phyloP scores from a whole-genome alignment of 2,113 vertebrate genomes.

The Pungitius pungitius region DNA sequence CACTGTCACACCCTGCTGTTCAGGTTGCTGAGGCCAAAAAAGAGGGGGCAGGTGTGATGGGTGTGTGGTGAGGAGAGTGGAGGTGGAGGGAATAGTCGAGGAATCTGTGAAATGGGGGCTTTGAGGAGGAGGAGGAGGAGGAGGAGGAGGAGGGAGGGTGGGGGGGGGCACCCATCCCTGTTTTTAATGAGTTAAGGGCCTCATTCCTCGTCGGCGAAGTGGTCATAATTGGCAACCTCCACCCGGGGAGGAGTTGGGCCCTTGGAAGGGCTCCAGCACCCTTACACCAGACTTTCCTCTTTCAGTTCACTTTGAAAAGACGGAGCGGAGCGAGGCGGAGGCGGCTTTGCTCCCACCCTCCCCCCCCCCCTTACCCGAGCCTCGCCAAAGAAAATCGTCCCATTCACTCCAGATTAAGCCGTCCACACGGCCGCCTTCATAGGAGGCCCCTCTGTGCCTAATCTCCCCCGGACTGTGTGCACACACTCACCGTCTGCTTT shows the following conservation, averaged over 20 bases:
- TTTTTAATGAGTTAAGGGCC: constrained; percentile 52
- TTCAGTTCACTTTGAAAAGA: constrained; percentile 50
- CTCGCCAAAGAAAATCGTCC: constrained; percentile 64
- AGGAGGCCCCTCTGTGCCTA: constrained; percentile 56
- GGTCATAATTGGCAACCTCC: constrained; percentile 49
- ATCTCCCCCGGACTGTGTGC: constrained; percentile 63
- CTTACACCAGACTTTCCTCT: constrained; percentile 44
- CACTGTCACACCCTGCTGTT: constrained; percentile 10
- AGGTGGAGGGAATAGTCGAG: constrained; percentile 5
- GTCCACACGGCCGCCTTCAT: constrained; percentile 62
- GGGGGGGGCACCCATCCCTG: constrained; percentile 24
- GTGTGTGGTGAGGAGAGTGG: constrained; percentile 28
- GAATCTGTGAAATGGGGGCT: constrained; percentile 30
- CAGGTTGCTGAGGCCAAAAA: constrained; percentile 32
- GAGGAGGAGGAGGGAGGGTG: constrained; percentile 4
- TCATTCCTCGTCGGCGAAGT: constrained; percentile 45
- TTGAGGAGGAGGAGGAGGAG: constrained; percentile 9
- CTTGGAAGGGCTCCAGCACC: constrained; percentile 52
- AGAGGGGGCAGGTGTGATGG: constrained; percentile 29
- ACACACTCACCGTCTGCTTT: constrained; percentile 54
- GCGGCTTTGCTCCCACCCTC: constrained; percentile 45
- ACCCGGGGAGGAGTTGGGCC: constrained; percentile 33
- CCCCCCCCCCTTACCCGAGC: too few relatives aligned
- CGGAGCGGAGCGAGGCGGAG: constrained; percentile 23
- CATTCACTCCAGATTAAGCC: constrained; percentile 73